Conservation (phyloP, 2,888 invertebrate genomes). For the Carabus problematicus region DNA sequence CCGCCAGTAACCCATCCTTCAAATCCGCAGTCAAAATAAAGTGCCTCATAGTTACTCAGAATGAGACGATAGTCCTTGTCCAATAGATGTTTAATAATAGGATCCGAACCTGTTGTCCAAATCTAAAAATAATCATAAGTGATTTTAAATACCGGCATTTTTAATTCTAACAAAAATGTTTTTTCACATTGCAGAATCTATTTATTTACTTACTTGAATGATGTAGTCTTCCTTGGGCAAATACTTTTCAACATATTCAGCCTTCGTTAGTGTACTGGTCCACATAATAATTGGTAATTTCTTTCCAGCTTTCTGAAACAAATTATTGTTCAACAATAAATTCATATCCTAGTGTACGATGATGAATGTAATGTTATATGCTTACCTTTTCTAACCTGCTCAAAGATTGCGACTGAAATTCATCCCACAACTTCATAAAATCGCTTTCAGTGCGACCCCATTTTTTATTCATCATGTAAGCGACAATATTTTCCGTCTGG, state of each 20-base stretch:
- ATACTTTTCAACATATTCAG: constrained; percentile 68
- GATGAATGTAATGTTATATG: not conserved
- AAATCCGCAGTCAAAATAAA: constrained; percentile 87
- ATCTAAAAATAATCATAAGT: constrained; percentile 58
- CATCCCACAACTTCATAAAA: constrained; percentile 75
- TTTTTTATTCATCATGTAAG: constrained; percentile 71
- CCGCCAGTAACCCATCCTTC: constrained; percentile 82
- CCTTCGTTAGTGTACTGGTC: constrained; percentile 81
- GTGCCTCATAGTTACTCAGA: constrained; percentile 85
- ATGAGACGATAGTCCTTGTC: constrained; percentile 78
- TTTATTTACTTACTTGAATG: constrained; percentile 68
- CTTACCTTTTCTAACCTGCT: constrained; percentile 63
- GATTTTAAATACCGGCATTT: not conserved
- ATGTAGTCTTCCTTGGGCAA: constrained; percentile 78
- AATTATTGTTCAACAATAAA: not conserved
- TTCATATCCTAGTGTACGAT: not conserved
- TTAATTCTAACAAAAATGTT: not conserved
- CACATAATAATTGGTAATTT: constrained; percentile 74
- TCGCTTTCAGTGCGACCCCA: constrained; percentile 64
- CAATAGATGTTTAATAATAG: constrained; percentile 70
- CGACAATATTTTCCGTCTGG: constrained; percentile 69
- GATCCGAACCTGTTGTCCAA: constrained; percentile 76
- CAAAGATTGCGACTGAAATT: constrained; percentile 76
- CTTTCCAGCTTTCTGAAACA: constrained; percentile 55
- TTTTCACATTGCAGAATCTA: not conserved